Percentiles rank a stretch among this genome's conserved stretches.
phyloP scores from a whole-genome alignment of 2,888 invertebrate genomes.

The Celastrina argiolus region DNA sequence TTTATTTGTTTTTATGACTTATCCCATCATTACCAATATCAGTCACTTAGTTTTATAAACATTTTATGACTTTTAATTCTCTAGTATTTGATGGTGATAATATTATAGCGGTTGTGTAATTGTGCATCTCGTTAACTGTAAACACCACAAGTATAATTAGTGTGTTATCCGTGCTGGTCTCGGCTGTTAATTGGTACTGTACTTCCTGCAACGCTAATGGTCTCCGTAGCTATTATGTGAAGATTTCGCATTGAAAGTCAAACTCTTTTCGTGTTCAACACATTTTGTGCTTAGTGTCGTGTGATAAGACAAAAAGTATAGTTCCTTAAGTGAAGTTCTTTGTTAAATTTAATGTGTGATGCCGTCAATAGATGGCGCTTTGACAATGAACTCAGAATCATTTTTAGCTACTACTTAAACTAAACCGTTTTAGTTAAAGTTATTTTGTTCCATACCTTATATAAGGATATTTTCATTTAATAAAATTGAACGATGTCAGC shows the following conservation, averaged over 20 bases:
- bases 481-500: too few species aligned
- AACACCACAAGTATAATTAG: slow-evolving; percentile 8
- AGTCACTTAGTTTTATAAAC: background rate
- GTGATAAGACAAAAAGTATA: background rate
- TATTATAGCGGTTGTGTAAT: background rate
- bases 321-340: background rate
- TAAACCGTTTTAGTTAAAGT: too few species aligned
- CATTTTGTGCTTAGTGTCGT: background rate
- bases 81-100: background rate
- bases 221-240: background rate
- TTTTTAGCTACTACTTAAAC: background rate
- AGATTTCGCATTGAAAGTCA: background rate
- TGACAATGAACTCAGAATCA: background rate
- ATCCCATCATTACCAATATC: too few species aligned
- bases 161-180: background rate
- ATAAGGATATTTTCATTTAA: background rate
- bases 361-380: background rate
- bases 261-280: background rate
- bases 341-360: background rate
- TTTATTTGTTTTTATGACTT: background rate
- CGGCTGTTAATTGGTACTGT: background rate
- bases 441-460: background rate
- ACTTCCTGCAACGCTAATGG: slow-evolving; percentile 15
- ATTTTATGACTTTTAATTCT: background rate
- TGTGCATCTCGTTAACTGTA: background rate